Evolutionary conservation across 2,888 invertebrate genomes (phyloP).

Genomic region (Platerodrilus igneus): DNA sequence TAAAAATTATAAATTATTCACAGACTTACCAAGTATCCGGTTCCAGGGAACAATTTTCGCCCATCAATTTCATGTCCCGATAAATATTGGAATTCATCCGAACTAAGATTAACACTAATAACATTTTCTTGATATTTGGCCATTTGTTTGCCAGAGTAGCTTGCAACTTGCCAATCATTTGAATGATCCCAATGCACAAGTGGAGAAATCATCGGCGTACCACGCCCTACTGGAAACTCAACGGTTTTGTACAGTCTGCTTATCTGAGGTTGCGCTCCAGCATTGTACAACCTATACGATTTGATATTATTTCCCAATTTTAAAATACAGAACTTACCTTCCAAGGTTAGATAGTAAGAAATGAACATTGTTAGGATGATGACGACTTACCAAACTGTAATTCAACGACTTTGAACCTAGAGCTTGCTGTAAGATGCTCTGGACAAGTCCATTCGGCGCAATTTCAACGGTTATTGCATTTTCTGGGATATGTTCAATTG

Average conservation of each 20-base stretch:
- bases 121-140: slow-evolving; percentile 70
- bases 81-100: slow-evolving; percentile 69
- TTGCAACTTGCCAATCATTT: slow-evolving; percentile 79
- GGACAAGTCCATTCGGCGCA: slow-evolving; percentile 91
- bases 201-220: slow-evolving; percentile 87
- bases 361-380: slow-evolving; percentile 66
- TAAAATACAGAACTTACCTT: slow-evolving; percentile 54
- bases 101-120: slow-evolving; percentile 71
- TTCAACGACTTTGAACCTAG: slow-evolving; percentile 68
- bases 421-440: slow-evolving; percentile 87
- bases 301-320: slow-evolving; percentile 1
- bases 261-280: slow-evolving; percentile 74
- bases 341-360: slow-evolving; percentile 78
- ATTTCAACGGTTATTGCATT: slow-evolving; percentile 89
- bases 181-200: slow-evolving; percentile 91
- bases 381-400: slow-evolving; percentile 81
- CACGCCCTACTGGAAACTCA: slow-evolving; percentile 80
- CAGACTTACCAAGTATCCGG: slow-evolving; percentile 74
- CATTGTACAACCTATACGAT: slow-evolving; percentile 61
- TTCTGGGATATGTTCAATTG: slow-evolving; percentile 75
- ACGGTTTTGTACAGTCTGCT: slow-evolving; percentile 71
- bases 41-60: slow-evolving; percentile 89
- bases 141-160: slow-evolving; percentile 59
- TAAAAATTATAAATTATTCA: neutral
- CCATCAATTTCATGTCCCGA: slow-evolving; percentile 91